phyloP scores from a whole-genome alignment of 2,113 vertebrate species.

The Castor canadensis region DNA sequence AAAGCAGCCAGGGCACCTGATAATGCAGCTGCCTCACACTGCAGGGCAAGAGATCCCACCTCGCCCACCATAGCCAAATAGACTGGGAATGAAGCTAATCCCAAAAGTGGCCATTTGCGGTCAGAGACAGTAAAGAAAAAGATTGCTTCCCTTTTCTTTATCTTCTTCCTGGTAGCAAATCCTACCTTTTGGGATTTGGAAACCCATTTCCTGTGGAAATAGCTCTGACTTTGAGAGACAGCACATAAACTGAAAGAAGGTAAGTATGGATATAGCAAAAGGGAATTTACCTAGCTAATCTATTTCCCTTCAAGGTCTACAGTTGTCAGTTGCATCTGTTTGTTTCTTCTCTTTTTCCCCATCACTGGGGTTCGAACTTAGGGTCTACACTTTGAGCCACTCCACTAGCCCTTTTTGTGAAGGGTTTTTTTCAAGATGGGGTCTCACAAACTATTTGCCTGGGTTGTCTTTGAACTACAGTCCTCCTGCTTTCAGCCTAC shows the following conservation, averaged over 20 bases:
- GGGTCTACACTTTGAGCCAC: no score
- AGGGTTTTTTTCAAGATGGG: no score
- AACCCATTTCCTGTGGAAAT: not conserved
- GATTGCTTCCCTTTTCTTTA: not conserved
- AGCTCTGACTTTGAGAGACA: not conserved
- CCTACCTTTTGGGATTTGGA: not conserved
- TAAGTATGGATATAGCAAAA: not conserved
- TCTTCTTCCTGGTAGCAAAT: not conserved
- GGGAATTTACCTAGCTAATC: not conserved
- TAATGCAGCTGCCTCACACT: not conserved
- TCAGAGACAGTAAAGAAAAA: not conserved
- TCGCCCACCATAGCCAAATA: not conserved
- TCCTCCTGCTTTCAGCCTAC: no score
- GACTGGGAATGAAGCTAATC: not conserved
- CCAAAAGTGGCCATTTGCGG: not conserved
- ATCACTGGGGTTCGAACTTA: no score
- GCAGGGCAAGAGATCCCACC: not conserved
- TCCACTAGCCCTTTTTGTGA: no score
- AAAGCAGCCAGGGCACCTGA: not conserved
- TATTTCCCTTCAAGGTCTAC: slow-evolving; percentile 2
- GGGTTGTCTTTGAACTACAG: no score
- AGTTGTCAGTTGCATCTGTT: not conserved
- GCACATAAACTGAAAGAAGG: not conserved
- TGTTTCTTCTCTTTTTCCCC: no score
- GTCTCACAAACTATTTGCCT: no score